A percentile compares a stretch with the other conserved stretches of the same genome.
phyloP scores from a whole-genome alignment of 2,797 vertebrate genomes.

The Ispidina lecontei region DNA sequence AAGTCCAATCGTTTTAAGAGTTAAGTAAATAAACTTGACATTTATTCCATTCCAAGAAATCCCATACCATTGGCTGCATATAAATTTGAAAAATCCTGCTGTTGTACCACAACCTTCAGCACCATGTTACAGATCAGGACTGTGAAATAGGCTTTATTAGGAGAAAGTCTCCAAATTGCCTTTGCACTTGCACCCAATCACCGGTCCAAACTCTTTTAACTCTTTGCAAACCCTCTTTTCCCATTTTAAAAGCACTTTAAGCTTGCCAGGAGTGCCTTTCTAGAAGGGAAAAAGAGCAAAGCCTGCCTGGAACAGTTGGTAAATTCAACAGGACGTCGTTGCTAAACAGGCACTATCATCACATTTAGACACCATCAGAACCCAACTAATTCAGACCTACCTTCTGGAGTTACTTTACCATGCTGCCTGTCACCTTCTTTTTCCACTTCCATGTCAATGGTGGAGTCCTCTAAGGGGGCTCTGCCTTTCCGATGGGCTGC shows the following conservation, averaged over 20 bases:
- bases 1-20: constrained; percentile 62
- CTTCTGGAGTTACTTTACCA: constrained; percentile 1
- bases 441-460: constrained; percentile 40
- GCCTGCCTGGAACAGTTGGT: not conserved
- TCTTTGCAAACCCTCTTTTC: not conserved
- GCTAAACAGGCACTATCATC: not conserved
- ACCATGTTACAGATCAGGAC: not conserved
- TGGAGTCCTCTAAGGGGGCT: constrained; percentile 65
- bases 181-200: constrained; percentile 28
- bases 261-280: not conserved
- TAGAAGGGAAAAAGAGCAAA: not conserved
- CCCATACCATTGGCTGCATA: constrained; percentile 33
- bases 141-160: not conserved
- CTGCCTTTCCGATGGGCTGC: constrained; percentile 81
- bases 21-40: constrained; percentile 67
- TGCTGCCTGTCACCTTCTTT: not conserved
- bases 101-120: not conserved
- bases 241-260: not conserved
- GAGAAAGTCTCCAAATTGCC: not conserved
- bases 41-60: constrained; percentile 66
- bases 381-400: constrained; percentile 31
- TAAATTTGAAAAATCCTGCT: constrained; percentile 53
- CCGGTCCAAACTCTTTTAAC: constrained; percentile 15
- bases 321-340: not conserved
- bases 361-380: not conserved